phyloP scores from a whole-genome alignment of 2,113 vertebrate genomes.

The Apaloderma vittatum region DNA sequence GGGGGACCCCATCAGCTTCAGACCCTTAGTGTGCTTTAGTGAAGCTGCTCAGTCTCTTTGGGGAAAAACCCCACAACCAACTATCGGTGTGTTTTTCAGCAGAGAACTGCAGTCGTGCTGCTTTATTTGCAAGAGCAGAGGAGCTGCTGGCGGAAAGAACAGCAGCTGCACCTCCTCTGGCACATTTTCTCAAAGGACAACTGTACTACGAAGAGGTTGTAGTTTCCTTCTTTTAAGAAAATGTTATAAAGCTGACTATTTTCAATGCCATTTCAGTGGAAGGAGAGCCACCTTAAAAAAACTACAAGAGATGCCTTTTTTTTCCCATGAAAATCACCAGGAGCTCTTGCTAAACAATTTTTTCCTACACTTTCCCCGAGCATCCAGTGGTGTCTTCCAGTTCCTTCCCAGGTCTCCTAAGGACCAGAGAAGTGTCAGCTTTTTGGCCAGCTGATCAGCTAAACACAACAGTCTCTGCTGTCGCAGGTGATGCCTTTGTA shows the following conservation, averaged over 20 bases:
- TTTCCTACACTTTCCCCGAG: not conserved
- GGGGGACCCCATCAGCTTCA: not conserved
- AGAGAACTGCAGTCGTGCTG: slow-evolving; percentile 6
- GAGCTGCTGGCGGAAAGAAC: slow-evolving; percentile 46
- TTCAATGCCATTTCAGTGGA: not conserved
- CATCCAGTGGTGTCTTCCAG: not conserved
- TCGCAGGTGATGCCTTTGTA: not conserved
- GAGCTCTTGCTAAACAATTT: not conserved
- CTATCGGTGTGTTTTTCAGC: not conserved
- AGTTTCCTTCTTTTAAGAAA: not conserved
- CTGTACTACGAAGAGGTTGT: slow-evolving; percentile 83
- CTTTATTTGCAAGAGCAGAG: slow-evolving; percentile 52
- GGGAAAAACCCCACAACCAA: not conserved
- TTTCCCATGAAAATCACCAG: not conserved
- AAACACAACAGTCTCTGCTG: not conserved
- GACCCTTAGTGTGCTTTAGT: not conserved
- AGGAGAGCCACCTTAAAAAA: not conserved
- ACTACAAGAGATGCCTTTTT: not conserved
- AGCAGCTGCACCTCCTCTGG: slow-evolving; percentile 60
- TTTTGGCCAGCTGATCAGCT: not conserved
- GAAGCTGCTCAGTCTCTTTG: not conserved
- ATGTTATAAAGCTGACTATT: not conserved
- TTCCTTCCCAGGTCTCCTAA: not conserved
- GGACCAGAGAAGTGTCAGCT: not conserved
- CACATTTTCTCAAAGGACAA: slow-evolving; percentile 82